Conservation (phyloP, 2,888 invertebrate genomes). For the Trisateles emortualis region DNA sequence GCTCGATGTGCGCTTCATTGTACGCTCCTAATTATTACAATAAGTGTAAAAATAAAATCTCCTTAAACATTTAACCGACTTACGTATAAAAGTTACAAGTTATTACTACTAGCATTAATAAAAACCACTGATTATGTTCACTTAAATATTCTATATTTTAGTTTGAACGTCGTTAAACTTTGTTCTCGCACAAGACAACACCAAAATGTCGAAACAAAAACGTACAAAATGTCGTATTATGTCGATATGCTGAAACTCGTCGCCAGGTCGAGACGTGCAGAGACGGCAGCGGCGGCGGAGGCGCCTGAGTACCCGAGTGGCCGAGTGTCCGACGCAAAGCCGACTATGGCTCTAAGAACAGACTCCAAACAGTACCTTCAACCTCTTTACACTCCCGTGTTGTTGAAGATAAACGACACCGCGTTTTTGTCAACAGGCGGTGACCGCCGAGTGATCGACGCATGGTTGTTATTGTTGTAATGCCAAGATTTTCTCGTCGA, state of each 20-base stretch:
- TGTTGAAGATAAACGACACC: conserved; percentile 89
- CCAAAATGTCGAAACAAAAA: conserved; percentile 74
- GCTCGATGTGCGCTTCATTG: conserved; percentile 65
- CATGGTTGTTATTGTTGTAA: conserved; percentile 90
- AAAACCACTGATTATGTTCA: conserved; percentile 53
- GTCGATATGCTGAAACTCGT: conserved; percentile 73
- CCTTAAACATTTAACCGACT: conserved; percentile 68
- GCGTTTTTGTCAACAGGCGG: conserved; percentile 83
- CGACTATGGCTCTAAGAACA: conserved; percentile 57
- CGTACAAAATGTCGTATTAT: conserved; percentile 64
- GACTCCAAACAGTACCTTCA: conserved; percentile 38
- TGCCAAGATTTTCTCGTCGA: conserved; percentile 95
- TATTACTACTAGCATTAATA: conserved; percentile 53
- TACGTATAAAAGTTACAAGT: conserved; percentile 75
- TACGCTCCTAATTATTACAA: conserved; percentile 63
- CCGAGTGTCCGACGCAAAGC: conserved; percentile 49
- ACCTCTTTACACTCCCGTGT: conserved; percentile 89
- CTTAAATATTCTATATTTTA: conserved; percentile 34
- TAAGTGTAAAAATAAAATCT: conserved; percentile 78
- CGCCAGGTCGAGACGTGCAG: conserved; percentile 35
- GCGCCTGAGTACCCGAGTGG: conserved; percentile 39
- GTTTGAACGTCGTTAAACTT: conserved; percentile 52
- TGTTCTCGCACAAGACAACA: conserved; percentile 72
- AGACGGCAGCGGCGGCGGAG: too few species aligned
- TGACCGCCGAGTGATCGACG: conserved; percentile 86